Conservation (phyloP, 2,888 invertebrate genomes). For the Pharmacophagus antenor region DNA sequence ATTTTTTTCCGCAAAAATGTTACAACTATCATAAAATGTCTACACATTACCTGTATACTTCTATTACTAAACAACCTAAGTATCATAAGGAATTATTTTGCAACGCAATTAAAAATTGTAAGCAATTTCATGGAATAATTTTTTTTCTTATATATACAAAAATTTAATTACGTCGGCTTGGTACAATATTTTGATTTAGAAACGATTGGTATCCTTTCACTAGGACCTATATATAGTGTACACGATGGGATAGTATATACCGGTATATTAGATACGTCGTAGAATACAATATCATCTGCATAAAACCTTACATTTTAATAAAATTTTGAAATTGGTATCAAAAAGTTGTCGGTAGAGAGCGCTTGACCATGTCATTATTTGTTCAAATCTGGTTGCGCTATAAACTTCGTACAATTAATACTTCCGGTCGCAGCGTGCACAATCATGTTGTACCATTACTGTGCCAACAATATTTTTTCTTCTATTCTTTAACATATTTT, state of each 20-base stretch:
- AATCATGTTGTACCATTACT: slow-evolving; percentile 9
- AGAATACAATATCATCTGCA: not conserved
- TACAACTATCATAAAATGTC: not conserved
- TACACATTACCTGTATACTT: not conserved
- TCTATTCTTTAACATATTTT: not conserved
- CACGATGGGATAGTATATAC: no score
- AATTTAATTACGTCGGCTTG: no score
- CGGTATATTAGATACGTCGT: no score
- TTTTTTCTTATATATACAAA: no score
- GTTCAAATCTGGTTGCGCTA: slow-evolving; percentile 29
- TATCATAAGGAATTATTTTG: not conserved
- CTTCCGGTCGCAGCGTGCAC: slow-evolving; percentile 8
- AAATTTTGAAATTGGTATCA: no score
- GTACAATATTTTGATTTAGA: no score
- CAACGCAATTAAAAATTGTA: no score
- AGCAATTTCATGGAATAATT: no score
- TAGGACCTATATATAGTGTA: no score
- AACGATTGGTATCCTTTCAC: no score
- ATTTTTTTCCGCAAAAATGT: not conserved
- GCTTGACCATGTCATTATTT: slow-evolving; percentile 19
- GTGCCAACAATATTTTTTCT: not conserved
- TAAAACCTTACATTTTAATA: not conserved
- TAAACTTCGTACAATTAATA: slow-evolving; percentile 17
- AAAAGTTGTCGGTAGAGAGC: not conserved
- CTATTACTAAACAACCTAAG: not conserved